A percentile compares a stretch with the other conserved stretches of the same genome.
Conservation (phyloP, 2,888 invertebrate species). For the Phaedon cochleariae region DNA sequence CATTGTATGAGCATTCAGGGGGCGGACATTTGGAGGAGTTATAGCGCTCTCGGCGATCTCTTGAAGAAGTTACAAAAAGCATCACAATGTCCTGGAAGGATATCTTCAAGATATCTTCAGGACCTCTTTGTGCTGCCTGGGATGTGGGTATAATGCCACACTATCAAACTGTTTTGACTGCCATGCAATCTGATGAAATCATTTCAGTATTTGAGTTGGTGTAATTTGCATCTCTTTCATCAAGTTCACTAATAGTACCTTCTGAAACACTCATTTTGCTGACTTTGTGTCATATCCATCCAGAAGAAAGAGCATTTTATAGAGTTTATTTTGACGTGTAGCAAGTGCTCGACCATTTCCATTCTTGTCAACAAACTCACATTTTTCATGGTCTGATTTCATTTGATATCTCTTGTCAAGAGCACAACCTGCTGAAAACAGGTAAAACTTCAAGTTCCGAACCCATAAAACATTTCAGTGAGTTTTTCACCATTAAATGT, state of each 20-base stretch:
- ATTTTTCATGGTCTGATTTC: constrained; percentile 36
- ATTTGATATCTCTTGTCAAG: constrained; percentile 45
- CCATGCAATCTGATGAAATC: background rate
- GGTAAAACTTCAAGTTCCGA: constrained; percentile 39
- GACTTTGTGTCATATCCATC: constrained; percentile 8
- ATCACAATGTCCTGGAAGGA: no score
- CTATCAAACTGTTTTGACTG: constrained; percentile 10
- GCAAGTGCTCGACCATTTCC: constrained; percentile 27
- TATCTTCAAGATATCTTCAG: no score
- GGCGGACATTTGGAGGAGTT: no score
- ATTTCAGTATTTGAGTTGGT: background rate
- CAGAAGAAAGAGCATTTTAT: no score
- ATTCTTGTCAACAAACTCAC: constrained; percentile 34
- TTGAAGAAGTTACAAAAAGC: no score
- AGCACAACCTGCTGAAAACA: constrained; percentile 45
- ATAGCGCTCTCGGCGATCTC: no score
- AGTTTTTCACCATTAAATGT: constrained; percentile 44
- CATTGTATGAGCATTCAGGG: no score
- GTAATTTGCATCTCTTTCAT: background rate
- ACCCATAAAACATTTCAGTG: constrained; percentile 35
- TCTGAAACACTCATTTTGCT: no score
- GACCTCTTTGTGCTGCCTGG: constrained; percentile 19
- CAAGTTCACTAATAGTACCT: background rate
- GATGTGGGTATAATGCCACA: constrained; percentile 28
- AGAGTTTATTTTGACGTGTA: constrained; percentile 19